phyloP scores from a whole-genome alignment of 2,888 invertebrate species.

The Coleophora flavipennella region DNA sequence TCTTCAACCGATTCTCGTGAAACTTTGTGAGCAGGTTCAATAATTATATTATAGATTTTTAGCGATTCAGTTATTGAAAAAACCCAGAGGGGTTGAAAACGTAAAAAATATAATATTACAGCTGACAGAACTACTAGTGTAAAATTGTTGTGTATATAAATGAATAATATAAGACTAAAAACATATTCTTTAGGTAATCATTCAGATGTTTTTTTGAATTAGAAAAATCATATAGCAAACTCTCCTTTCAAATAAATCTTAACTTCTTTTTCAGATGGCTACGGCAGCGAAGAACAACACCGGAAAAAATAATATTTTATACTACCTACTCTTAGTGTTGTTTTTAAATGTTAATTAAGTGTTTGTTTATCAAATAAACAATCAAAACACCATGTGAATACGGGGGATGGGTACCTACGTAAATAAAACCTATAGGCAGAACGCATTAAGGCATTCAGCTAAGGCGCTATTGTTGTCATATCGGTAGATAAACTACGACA shows the following conservation, averaged over 20 bases:
- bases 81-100: too few species aligned
- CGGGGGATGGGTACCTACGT: slow-evolving; percentile 37
- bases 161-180: too few species aligned
- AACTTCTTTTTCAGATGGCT: background rate
- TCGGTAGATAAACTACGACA: slow-evolving; percentile 65
- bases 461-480: slow-evolving; percentile 67
- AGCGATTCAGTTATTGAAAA: too few species aligned
- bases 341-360: slow-evolving; percentile 16
- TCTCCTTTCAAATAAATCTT: background rate
- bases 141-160: too few species aligned
- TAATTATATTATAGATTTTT: too few species aligned
- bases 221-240: slow-evolving; percentile 1
- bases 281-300: slow-evolving; percentile 11
- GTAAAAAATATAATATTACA: too few species aligned
- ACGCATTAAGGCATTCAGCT: slow-evolving; percentile 59
- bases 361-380: slow-evolving; percentile 11
- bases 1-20: too few species aligned
- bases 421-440: slow-evolving; percentile 57
- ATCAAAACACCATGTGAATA: slow-evolving; percentile 45
- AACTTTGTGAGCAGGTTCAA: too few species aligned
- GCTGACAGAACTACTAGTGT: too few species aligned
- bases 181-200: too few species aligned
- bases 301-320: slow-evolving; percentile 35
- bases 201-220: too few species aligned
- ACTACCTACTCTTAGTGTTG: slow-evolving; percentile 1